Evolutionary conservation across 2,797 vertebrate species (phyloP).

Genomic region (Sarcoramphus papa): DNA sequence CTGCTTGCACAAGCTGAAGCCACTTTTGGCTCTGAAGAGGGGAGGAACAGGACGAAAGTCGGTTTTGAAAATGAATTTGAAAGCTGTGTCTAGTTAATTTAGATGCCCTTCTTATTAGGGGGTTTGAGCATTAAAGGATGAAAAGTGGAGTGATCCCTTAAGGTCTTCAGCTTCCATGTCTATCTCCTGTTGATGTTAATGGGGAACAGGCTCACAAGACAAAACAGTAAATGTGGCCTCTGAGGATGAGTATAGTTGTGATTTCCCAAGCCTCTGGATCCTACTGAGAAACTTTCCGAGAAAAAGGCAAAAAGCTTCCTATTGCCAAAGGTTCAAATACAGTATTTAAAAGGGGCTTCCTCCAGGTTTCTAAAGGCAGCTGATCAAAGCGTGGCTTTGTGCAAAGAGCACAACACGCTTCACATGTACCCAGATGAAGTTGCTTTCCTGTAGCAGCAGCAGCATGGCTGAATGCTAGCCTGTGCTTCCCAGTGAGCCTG

Average conservation of each 20-base stretch:
- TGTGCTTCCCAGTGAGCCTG: rapidly evolving
- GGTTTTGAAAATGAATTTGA: not conserved
- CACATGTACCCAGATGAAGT: not conserved
- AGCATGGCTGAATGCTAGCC: not conserved
- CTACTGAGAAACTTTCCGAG: not conserved
- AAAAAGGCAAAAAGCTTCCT: not conserved
- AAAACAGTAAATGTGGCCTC: not conserved
- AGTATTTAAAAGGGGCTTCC: not conserved
- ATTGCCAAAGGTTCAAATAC: not conserved
- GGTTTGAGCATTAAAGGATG: not conserved
- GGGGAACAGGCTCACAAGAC: not conserved
- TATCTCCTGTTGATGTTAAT: not conserved
- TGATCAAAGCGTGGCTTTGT: not conserved
- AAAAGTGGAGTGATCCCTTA: not conserved
- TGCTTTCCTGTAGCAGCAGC: not conserved
- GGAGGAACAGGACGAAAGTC: not conserved
- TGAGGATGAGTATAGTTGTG: not conserved
- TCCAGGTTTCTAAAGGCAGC: not conserved
- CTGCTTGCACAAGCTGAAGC: not conserved
- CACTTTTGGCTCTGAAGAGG: not conserved
- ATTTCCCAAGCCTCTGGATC: not conserved
- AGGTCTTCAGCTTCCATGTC: not conserved
- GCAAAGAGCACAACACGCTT: not conserved
- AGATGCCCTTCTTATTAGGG: not conserved
- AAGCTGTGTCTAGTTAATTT: not conserved